Percentiles rank a stretch among this genome's conserved stretches.
Conservation (phyloP, 2,797 vertebrate genomes). For the Oryzias dopingdopingensis region DNA sequence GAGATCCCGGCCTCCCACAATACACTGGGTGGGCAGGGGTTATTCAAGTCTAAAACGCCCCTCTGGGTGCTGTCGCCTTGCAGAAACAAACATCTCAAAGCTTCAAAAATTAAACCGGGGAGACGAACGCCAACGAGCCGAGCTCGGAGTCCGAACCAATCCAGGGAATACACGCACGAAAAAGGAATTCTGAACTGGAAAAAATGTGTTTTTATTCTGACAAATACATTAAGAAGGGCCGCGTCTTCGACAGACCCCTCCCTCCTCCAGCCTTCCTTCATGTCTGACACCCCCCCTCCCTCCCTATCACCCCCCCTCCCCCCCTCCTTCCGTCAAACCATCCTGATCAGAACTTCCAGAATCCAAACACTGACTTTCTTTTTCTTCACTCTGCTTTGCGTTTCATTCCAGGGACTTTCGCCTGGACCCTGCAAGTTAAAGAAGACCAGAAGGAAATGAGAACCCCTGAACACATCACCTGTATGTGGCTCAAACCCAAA, state of each 20-base stretch:
- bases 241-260: conserved; percentile 36
- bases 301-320: not conserved
- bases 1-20: conserved; percentile 28
- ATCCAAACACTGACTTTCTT: conserved; percentile 20
- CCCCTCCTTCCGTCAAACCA: conserved; percentile 1
- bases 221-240: conserved; percentile 61
- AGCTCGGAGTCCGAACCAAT: conserved; percentile 27
- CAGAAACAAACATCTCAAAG: conserved; percentile 80
- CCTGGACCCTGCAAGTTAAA: conserved; percentile 83
- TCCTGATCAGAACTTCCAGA: conserved; percentile 60
- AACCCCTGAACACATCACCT: not conserved
- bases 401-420: conserved; percentile 93
- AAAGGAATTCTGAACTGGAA: conserved; percentile 76
- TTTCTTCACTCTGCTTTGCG: conserved; percentile 87
- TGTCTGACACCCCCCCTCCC: conserved; percentile 2
- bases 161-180: conserved; percentile 78
- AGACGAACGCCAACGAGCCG: not conserved
- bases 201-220: conserved; percentile 76
- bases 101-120: conserved; percentile 23
- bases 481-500: not conserved
- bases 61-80: conserved; percentile 13
- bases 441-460: not conserved
- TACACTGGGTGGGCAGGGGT: conserved; percentile 23
- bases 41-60: conserved; percentile 15
- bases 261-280: conserved; percentile 28